phyloP scores from a whole-genome alignment of 37 sponge, comb jelly and placozoan genomes.

The Ianthella basta region DNA sequence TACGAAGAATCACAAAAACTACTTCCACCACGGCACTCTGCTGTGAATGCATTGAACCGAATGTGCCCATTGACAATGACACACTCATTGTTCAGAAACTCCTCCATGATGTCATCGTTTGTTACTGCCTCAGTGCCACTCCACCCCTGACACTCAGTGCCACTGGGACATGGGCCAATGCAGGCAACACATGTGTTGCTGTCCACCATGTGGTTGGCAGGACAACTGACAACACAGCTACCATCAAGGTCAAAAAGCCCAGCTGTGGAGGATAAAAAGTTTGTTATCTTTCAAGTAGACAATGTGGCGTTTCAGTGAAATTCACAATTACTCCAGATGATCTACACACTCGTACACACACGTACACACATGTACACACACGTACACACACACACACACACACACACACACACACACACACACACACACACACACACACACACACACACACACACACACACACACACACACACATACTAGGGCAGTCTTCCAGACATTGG shows the following conservation, averaged over 20 bases:
- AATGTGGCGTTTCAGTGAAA: too few relatives aligned
- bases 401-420: slow-evolving; percentile 35
- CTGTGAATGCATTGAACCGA: not conserved
- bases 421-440: slow-evolving; percentile 28
- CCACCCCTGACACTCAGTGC: slow-evolving; percentile 75
- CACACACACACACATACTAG: slow-evolving; percentile 27
- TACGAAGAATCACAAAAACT: too few relatives aligned
- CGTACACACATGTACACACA: slow-evolving; percentile 16
- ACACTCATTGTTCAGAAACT: slow-evolving; percentile 30
- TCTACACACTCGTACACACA: not conserved
- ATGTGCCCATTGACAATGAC: slow-evolving; percentile 22
- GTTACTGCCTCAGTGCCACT: slow-evolving; percentile 83
- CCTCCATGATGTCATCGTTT: slow-evolving; percentile 92
- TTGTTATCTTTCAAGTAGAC: too few relatives aligned
- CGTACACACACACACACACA: slow-evolving; percentile 28
- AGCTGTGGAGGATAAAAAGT: not conserved
- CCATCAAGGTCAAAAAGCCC: not conserved
- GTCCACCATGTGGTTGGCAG: too few relatives aligned
- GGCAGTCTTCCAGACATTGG: slow-evolving; percentile 52
- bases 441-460: not conserved
- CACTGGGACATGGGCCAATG: slow-evolving; percentile 56
- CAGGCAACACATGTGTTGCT: slow-evolving; percentile 32
- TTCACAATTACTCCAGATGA: too few relatives aligned
- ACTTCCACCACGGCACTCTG: not conserved
- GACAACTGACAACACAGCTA: not conserved